A percentile compares a stretch with the other conserved stretches of the same genome.
These are phyloP conservation scores for Diadumene lineata DNA, from an alignment of 92 coral and sea anemone genomes.

Conservation along the genomic window DNA sequence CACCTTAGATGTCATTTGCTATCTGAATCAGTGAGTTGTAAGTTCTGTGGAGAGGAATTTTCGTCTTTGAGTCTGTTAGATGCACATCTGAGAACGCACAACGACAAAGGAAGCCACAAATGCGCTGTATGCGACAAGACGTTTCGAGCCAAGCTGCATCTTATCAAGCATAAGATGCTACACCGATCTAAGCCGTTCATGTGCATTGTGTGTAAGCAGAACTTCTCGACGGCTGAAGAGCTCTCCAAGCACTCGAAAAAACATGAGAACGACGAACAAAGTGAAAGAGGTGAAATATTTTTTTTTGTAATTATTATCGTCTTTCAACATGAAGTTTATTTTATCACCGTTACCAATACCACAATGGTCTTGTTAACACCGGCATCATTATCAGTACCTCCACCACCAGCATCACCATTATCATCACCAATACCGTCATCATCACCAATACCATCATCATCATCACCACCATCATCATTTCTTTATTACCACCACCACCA, in stretches of 20 bases:
- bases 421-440: no score
- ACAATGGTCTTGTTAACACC: no score
- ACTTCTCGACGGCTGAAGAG: constrained; percentile 8
- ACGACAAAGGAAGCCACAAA: constrained; percentile 1
- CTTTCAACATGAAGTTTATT: no score
- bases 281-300: not conserved
- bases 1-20: constrained; percentile 14
- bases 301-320: no score
- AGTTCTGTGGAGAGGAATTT: constrained; percentile 11
- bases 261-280: not conserved
- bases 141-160: constrained; percentile 8
- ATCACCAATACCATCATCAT: no score
- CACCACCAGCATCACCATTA: no score
- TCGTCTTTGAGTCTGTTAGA: constrained; percentile 1
- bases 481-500: no score
- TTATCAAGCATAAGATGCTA: constrained; percentile 12
- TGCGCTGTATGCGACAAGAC: constrained; percentile 27
- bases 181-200: constrained; percentile 9
- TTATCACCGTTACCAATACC: no score
- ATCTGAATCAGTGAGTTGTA: constrained; percentile 12
- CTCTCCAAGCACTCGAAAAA: constrained; percentile 17
- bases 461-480: no score
- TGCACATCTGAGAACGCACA: constrained; percentile 17
- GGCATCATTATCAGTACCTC: no score
- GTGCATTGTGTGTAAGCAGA: constrained; percentile 19